A percentile compares a stretch with the other conserved stretches of the same genome.
Evolutionary conservation across 2,888 invertebrate species (phyloP).

Genomic region (Sicus ferrugineus): DNA sequence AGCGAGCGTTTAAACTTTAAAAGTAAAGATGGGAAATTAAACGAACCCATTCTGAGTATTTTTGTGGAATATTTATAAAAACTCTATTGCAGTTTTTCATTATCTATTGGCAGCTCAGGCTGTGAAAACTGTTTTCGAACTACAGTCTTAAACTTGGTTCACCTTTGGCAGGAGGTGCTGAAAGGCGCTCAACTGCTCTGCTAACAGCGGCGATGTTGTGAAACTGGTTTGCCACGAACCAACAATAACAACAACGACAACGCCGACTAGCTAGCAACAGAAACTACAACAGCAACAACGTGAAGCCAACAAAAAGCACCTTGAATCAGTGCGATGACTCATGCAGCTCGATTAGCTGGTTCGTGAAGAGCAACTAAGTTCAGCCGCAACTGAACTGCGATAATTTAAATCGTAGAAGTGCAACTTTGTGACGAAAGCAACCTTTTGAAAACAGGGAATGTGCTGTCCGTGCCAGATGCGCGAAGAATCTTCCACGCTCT

Average conservation of each 20-base stretch:
- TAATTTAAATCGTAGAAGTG: neutral
- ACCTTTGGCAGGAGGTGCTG: too few species aligned
- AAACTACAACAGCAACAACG: constrained; percentile 7
- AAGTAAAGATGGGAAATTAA: neutral
- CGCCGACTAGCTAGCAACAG: neutral
- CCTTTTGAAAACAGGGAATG: neutral
- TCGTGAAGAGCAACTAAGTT: constrained; percentile 3
- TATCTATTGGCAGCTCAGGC: too few species aligned
- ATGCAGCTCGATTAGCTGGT: neutral
- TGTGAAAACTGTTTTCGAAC: too few species aligned
- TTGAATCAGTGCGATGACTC: constrained; percentile 14
- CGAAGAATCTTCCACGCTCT: neutral
- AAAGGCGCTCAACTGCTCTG: neutral
- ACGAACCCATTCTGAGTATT: neutral
- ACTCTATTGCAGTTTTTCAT: too few species aligned
- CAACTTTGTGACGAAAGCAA: constrained; percentile 13
- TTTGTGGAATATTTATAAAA: neutral
- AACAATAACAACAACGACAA: constrained; percentile 1
- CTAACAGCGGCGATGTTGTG: too few species aligned
- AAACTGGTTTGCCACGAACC: constrained; percentile 19
- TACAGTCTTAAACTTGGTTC: neutral
- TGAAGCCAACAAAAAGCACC: constrained; percentile 10
- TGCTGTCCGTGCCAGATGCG: neutral
- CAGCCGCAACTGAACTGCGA: neutral
- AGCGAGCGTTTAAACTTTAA: too few species aligned